phyloP scores from a whole-genome alignment of 2,797 vertebrate species.

The Pseudochirops cupreus region DNA sequence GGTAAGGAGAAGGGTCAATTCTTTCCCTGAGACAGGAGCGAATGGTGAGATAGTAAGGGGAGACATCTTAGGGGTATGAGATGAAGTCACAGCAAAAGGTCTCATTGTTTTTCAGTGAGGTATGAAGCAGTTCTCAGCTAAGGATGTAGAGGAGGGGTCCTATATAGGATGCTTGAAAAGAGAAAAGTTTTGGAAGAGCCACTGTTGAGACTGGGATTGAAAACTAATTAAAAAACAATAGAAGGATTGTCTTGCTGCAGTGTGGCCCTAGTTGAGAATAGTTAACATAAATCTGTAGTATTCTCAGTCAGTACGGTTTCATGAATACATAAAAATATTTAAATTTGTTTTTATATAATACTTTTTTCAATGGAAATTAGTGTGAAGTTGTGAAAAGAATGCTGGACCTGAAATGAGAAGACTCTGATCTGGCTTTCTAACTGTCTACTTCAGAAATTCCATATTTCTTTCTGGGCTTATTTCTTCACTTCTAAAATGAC shows the following conservation, averaged over 20 bases:
- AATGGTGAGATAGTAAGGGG: not conserved
- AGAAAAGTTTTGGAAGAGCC: not conserved
- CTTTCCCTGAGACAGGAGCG: not conserved
- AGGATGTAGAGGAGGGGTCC: not conserved
- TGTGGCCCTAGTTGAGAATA: not conserved
- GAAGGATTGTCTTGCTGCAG: not conserved
- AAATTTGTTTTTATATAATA: not conserved
- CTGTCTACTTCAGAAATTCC: conserved; percentile 5
- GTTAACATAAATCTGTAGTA: not conserved
- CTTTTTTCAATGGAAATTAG: not conserved
- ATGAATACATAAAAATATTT: not conserved
- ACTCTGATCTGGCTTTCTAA: not conserved
- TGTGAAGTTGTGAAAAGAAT: not conserved
- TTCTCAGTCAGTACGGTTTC: not conserved
- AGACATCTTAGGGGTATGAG: not conserved
- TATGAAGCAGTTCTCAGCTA: not conserved
- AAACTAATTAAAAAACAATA: not conserved
- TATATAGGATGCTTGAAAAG: not conserved
- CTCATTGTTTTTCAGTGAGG: not conserved
- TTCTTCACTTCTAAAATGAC: not conserved
- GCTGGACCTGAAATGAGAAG: not conserved
- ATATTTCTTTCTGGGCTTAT: not conserved
- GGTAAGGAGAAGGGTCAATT: not conserved
- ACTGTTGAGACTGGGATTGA: not conserved
- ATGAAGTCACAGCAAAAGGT: not conserved